phyloP scores from a whole-genome alignment of 2,797 vertebrate species.

The Oreochromis mossambicus region DNA sequence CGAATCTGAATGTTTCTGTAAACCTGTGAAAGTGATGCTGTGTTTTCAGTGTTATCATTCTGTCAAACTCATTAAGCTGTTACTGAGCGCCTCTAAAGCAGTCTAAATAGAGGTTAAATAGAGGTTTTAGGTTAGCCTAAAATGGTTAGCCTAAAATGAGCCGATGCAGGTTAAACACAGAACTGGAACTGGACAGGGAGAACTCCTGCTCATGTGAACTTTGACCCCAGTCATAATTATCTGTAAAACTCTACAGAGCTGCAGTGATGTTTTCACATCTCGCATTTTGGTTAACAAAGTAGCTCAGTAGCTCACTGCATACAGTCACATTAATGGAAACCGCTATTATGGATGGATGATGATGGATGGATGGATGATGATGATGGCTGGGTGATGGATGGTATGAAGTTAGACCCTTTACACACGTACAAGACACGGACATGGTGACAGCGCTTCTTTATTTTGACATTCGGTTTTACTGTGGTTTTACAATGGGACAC shows the following conservation, averaged over 20 bases:
- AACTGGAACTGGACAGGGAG: not conserved
- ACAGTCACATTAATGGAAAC: not conserved
- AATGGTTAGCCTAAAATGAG: not conserved
- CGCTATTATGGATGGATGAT: not conserved
- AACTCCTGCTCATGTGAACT: not conserved
- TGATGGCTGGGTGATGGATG: rapidly evolving
- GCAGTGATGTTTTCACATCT: not conserved
- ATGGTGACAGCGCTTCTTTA: no score
- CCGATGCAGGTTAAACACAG: not conserved
- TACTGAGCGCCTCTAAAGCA: not conserved
- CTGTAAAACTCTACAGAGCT: not conserved
- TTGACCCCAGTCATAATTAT: not conserved
- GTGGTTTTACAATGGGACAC: no score
- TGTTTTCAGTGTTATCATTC: not conserved
- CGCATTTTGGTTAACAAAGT: not conserved
- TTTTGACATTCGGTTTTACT: no score
- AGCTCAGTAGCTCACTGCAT: not conserved
- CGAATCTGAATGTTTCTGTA: not conserved
- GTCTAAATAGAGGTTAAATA: not conserved
- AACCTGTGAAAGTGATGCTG: not conserved
- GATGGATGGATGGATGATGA: rapidly evolving
- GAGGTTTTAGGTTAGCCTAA: not conserved
- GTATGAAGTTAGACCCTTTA: no score
- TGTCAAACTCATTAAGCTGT: not conserved
- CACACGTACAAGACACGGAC: no score